Base-by-base conservation (phyloP, 1,140 invertebrate species). In the Portunus trituberculatus region DNA sequence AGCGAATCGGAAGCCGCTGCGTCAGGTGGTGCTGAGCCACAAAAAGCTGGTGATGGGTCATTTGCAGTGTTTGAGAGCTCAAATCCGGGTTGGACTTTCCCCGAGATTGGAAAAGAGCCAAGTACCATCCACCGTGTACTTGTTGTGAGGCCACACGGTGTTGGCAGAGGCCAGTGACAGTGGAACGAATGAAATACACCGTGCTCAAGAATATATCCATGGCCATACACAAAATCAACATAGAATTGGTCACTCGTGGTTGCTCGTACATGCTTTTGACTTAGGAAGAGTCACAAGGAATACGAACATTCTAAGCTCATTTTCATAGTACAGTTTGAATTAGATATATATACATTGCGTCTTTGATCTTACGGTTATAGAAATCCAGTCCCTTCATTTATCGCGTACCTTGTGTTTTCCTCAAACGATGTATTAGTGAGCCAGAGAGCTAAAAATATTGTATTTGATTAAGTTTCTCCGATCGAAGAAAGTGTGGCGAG, bases 31-130 rank as follows among this genome's bases (percentile, higher is more conserved):
- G 67, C 10, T n/a, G 4, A 76, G 67, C 20, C 16, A n/a, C 67
- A 76, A 76, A 76, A 76, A 76, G 67, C 67, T 76, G 67, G 67
- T 76, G 67, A 76, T 76, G 67, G 67, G 67, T 76, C 67, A 76
- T 76, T 76, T 76, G 25, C 67, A 76, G 67, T 76, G 67, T 76
- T 76, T 76, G 67, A 76, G 67, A 25, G 67, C 67, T 76, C 67
- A 76, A 76, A 76, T 76, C 67, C 67, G 67, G 67, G 67, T 76
- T 76, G 67, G 67, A 76, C 67, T 76, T 76, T 76, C 67, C 67
- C 67, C 67, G 67, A 76, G 67, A 76, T 76, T 76, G 67, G 67
- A 76, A 76, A 76, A 76, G 67, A 76, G 67, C 67, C 67, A 76
- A 76, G 20, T n/a, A 76, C 67, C 67, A 76, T 76, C 67, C 67